Base-by-base conservation (phyloP, 2,888 invertebrate genomes). In the Caenorhabditis sp. region DNA sequence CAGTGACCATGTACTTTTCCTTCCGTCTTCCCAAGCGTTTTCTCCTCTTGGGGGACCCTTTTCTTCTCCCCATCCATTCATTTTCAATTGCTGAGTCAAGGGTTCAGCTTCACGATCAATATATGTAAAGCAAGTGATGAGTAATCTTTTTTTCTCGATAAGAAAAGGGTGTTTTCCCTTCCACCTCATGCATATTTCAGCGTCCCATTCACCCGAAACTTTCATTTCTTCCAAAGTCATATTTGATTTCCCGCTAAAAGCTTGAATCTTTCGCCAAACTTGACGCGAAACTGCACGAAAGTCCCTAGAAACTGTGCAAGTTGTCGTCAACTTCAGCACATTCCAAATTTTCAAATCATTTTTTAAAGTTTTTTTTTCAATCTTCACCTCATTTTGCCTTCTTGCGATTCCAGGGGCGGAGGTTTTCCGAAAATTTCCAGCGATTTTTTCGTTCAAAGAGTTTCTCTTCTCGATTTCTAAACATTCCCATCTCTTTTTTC, bases 141-240 rank as follows among this genome's bases (percentile, higher is more conserved):
- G 70, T 79, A 70, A 70, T 47, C 70, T 31, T 74, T 44, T 51
- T 54, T n/a, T n/a, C n/a, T n/a, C n/a, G 69, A 69, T 77, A 70
- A 77, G 64, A 70, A 51, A 38, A 26, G 19, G 31, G 44, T 24
- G 47, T n/a, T 44, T 63, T 63, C 44, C 64, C 35, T 56, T 31
- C 14, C 38, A 41, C 24, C 41, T 38, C 56, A 44, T 64, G 44
- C 44, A 14, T 19, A 61, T 22, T 44, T 19, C 59, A 28, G n/a
- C 14, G 59, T 26, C 10, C 8, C n/a, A 26, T 41, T 47, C 38
- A 19, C 31, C 58, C 31, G 35, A 47, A 19, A 5, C 19, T 47
- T 19, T 5, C 5, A 51, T 51, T 26, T 26, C 12, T 54, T 54
- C 12, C 44, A 44, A n/a, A 14, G 0, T 44, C n/a, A n/a, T n/a